Conservation (phyloP, 1,140 invertebrate species). For the Wiebesia pumilae region DNA sequence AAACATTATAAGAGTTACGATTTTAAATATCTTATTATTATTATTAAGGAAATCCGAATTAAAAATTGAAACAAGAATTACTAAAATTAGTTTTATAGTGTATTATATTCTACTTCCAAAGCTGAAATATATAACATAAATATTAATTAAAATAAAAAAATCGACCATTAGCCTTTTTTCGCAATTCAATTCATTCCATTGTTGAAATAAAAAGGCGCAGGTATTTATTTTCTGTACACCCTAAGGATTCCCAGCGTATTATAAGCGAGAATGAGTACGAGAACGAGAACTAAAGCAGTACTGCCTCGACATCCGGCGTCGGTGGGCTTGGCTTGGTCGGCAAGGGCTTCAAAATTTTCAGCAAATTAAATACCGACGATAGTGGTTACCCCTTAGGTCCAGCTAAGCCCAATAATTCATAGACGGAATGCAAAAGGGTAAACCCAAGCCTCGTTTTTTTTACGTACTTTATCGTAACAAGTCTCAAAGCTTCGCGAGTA, state of each 20-base stretch:
- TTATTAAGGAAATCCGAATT: too few species aligned
- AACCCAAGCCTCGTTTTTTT: conserved; percentile 45
- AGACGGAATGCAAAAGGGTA: conserved; percentile 66
- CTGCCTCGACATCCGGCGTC: not conserved
- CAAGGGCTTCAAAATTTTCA: conserved; percentile 55
- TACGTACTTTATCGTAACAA: conserved; percentile 25
- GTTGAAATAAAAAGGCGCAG: conserved; percentile 38
- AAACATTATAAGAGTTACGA: too few species aligned
- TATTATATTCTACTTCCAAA: not conserved
- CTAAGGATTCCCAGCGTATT: conserved; percentile 44
- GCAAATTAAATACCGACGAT: conserved; percentile 68
- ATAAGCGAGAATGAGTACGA: conserved; percentile 2
- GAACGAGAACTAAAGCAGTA: conserved; percentile 35
- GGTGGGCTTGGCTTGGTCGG: conserved; percentile 18
- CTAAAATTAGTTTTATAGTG: too few species aligned
- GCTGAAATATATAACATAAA: not conserved
- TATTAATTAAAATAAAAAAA: conserved; percentile 22
- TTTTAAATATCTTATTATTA: too few species aligned
- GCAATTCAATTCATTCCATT: conserved; percentile 48
- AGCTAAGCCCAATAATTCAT: conserved; percentile 65
- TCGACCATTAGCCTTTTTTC: conserved; percentile 20
- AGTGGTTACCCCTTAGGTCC: conserved; percentile 63
- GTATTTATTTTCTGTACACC: conserved; percentile 48
- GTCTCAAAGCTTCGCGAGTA: conserved; percentile 24
- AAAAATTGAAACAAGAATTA: too few species aligned